Base-by-base conservation (phyloP, 53 echinoderm and acorn worm species). In the Luidia sarsii region DNA sequence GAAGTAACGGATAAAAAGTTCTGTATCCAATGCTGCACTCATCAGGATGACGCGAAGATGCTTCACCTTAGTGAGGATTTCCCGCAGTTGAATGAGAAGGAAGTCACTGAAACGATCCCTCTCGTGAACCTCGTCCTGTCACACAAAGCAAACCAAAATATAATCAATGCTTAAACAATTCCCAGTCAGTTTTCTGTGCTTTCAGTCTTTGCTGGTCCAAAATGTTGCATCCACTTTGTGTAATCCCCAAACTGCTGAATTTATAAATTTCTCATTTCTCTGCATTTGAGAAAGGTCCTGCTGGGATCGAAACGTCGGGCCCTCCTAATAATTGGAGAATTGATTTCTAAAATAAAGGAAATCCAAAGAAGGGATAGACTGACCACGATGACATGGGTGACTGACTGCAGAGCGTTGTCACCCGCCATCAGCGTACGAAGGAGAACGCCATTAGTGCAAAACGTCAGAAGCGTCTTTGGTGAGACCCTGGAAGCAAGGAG, bases 321-420 rank as follows among this genome's bases (percentile, higher is more conserved):
- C n/a, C n/a, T n/a, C n/a, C 7, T 9, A 14, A 14, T 9, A 45
- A 45, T 45, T 14, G 14, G 7, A 14, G 46, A 45, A 45, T 7
- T 45, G 46, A 45, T 45, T 14, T 45, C 46, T 45, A 7, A 45
- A 7, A 45, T 45, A 14, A 14, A 9, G 46, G 14, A 14, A 45
- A 45, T 9, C 14, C 7, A n/a, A n/a, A n/a, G n/a, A n/a, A n/a
- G n/a, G n/a, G n/a, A n/a, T n/a, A 52, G 3, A 52, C 90, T 91
- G 91, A 97, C 97, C 69, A 97, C 85, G 57, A 97, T 97, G 50
- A 97, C 91, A 89, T 97, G 97, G 8, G 93, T 93, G n/a, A 97
- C 87, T 3, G 93, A 83, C 23, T 83, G 82, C 10, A 97, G 84
- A 16, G 91, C 88, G 14, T 87, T 64, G 45, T 89, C 90, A 45